Evolutionary conservation across 2,888 invertebrate species (phyloP).

Genomic region (Philereme transversata): DNA sequence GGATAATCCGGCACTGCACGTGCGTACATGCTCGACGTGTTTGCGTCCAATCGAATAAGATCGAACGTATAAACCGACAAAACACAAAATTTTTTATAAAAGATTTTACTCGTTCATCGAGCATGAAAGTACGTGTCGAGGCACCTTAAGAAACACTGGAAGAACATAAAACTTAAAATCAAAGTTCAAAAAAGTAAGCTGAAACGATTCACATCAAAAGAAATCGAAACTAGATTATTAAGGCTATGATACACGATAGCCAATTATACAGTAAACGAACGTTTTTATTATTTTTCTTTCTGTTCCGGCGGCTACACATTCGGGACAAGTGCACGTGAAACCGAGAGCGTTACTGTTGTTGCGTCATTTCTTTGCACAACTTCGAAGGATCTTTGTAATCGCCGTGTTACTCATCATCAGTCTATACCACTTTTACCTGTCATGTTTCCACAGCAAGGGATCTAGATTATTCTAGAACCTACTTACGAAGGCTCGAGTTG

Average conservation of each 20-base stretch:
- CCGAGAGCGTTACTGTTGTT: constrained; percentile 67
- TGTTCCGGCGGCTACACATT: constrained; percentile 76
- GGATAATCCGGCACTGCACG: too few species aligned
- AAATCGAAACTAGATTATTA: constrained; percentile 21
- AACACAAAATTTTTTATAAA: too few species aligned
- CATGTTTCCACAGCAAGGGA: too few species aligned
- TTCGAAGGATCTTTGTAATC: constrained; percentile 23
- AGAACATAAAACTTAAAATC: background rate
- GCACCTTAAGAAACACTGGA: too few species aligned
- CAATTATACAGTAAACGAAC: constrained; percentile 66
- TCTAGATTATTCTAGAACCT: too few species aligned
- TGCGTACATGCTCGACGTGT: too few species aligned
- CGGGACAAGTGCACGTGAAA: constrained; percentile 81
- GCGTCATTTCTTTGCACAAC: constrained; percentile 55
- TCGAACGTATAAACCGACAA: too few species aligned
- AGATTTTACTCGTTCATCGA: too few species aligned
- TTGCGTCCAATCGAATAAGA: too few species aligned
- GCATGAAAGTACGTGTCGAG: too few species aligned
- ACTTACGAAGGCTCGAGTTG: too few species aligned
- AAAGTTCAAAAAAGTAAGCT: too few species aligned
- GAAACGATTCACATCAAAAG: constrained; percentile 5
- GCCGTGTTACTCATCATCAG: constrained; percentile 16
- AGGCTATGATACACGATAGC: constrained; percentile 49
- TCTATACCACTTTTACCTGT: background rate
- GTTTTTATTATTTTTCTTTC: constrained; percentile 75